phyloP scores from a whole-genome alignment of 2,888 invertebrate genomes.

The Polymixis lichenea region DNA sequence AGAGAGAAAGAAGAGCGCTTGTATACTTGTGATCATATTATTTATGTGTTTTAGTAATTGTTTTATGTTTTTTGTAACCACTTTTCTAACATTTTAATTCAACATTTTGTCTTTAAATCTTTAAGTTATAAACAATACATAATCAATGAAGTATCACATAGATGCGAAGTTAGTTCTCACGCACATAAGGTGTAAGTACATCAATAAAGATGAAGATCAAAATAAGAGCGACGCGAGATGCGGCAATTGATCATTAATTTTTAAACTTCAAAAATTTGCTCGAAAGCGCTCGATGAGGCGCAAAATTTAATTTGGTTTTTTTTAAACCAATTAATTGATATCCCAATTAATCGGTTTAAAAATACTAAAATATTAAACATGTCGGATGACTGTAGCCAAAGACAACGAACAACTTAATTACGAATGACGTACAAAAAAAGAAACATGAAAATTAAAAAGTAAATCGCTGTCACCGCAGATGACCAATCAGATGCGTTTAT shows the following conservation, averaged over 20 bases:
- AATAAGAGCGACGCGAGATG: neutral
- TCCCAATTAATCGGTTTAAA: slow-evolving; percentile 52
- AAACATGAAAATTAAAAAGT: slow-evolving; percentile 55
- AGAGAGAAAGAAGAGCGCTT: too few species aligned
- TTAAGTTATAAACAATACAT: neutral
- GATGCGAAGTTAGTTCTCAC: neutral
- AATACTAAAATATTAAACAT: slow-evolving; percentile 42
- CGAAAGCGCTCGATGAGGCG: neutral
- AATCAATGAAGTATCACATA: neutral
- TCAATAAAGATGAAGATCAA: neutral
- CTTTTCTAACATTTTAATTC: too few species aligned
- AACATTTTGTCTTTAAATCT: too few species aligned
- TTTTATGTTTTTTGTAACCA: too few species aligned
- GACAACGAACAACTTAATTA: slow-evolving; percentile 65
- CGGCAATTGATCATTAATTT: neutral
- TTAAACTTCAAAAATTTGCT: neutral
- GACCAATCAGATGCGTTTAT: slow-evolving; percentile 65
- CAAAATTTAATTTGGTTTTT: slow-evolving; percentile 17
- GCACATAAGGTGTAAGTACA: neutral
- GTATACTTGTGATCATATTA: too few species aligned
- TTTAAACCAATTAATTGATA: slow-evolving; percentile 53
- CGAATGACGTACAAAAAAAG: slow-evolving; percentile 50
- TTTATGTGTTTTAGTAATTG: too few species aligned
- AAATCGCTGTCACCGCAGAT: slow-evolving; percentile 62
- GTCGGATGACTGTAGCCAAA: slow-evolving; percentile 54